Evolutionary conservation across 2,888 invertebrate genomes (phyloP), one percentile per base, ranked within the genome.

Genomic region (Steromphala cineraria): DNA sequence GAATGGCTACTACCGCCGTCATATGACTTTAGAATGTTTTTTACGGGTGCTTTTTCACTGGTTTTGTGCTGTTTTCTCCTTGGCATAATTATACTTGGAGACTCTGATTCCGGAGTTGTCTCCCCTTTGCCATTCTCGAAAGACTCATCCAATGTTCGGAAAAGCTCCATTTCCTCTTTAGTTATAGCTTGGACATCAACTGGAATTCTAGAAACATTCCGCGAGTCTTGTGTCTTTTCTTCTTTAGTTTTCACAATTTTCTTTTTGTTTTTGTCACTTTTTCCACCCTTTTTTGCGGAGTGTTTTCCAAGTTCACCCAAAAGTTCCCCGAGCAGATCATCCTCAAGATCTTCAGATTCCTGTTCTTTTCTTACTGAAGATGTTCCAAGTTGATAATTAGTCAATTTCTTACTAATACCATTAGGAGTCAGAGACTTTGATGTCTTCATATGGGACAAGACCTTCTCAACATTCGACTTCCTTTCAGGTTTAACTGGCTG

Each of bases 251-350:
- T 78, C 0, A 15, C 10, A 19, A 74, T 40, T 36, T 40, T 74
- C 28, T 19, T 36, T 31, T n/a, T 19, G 36, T 15, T 31, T 62
- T 40, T 46, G 19, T 36, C 40, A 13, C 24, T 40, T 19, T 40
- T 15, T 10, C 8, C 17, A 21, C 74, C 46, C n/a, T 19, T 62
- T 8, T 15, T 15, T n/a, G 76, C 36, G 19, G 81, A 75, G 8
- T 71, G 67, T 75, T 19, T 5, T 82, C 82, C 21, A 90, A 77
- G 40, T 76, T 90, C 88, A 71, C 86, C 82, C 36, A 90, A 80
- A 53, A 91, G 81, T 53, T 89, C 89, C 28, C 86, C 85, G 17
- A 89, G 80, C 7, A 87, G 62, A 24, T 85, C 85, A 85, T 90
- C 90, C 17, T 86, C 82, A 19, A 82, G 75, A 15, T 75, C 80